Conservation (phyloP, 2,113 vertebrate species). For the Paedocypris sp. region DNA sequence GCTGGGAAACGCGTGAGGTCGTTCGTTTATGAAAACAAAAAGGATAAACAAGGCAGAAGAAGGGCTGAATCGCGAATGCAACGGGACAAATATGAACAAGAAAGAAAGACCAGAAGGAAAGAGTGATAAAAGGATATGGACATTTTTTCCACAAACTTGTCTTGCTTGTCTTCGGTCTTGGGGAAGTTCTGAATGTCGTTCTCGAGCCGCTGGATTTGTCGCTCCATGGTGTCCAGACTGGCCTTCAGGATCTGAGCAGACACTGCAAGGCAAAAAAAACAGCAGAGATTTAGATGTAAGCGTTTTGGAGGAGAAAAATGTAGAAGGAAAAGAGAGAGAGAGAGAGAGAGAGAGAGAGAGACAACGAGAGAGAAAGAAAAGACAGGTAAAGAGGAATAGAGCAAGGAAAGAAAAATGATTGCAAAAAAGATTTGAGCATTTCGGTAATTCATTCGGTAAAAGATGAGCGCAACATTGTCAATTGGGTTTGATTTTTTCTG, state of each 20-base stretch:
- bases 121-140: constrained; percentile 84
- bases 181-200: constrained; percentile 81
- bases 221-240: constrained; percentile 79
- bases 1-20: too few relatives aligned
- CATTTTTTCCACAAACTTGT: constrained; percentile 97
- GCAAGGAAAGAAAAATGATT: too few relatives aligned
- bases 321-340: not conserved
- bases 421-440: too few relatives aligned
- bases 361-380: too few relatives aligned
- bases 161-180: constrained; percentile 69
- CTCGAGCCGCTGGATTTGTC: constrained; percentile 79
- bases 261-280: constrained; percentile 56
- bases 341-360: not conserved
- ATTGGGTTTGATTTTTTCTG: too few relatives aligned
- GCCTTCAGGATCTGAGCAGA: constrained; percentile 85
- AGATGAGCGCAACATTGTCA: too few relatives aligned
- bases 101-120: not conserved
- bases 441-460: too few relatives aligned
- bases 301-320: not conserved
- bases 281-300: not conserved
- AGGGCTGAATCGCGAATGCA: not conserved
- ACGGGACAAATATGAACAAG: not conserved
- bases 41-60: not conserved
- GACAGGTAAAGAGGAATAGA: too few relatives aligned
- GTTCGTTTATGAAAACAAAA: too few relatives aligned